Evolutionary conservation across 2,113 vertebrate species (phyloP).

Genomic region (Trinectes maculatus): DNA sequence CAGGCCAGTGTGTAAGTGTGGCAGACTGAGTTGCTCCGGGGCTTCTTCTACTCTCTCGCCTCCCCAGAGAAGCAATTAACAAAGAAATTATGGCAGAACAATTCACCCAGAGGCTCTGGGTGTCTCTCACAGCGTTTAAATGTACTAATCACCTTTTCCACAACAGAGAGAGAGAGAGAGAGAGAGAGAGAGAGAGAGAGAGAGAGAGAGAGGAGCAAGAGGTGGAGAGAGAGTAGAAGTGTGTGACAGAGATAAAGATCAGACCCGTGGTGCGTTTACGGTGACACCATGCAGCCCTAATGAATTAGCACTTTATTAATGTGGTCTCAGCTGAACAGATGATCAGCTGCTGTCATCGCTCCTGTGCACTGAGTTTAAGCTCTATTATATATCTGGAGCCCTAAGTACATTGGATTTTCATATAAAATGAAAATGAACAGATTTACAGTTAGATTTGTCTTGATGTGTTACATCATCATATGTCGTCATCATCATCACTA

Average conservation of each 20-base stretch:
- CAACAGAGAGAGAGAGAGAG: slow-evolving; percentile 26
- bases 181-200: slow-evolving; percentile 7
- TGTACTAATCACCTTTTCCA: slow-evolving; percentile 79
- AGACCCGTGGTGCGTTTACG: neutral
- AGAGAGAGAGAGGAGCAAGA: slow-evolving; percentile 9
- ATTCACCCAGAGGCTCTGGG: slow-evolving; percentile 66
- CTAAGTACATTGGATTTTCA: too few relatives aligned
- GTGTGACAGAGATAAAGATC: neutral
- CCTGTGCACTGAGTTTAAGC: too few relatives aligned
- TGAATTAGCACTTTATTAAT: slow-evolving; percentile 12
- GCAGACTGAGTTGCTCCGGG: slow-evolving; percentile 66
- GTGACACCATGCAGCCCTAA: neutral
- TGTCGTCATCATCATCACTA: too few relatives aligned
- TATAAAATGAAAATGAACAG: too few relatives aligned
- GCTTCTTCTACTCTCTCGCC: slow-evolving; percentile 62
- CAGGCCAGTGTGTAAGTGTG: slow-evolving; percentile 77
- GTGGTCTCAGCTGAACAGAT: neutral
- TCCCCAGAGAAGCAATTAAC: slow-evolving; percentile 85
- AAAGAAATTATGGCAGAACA: slow-evolving; percentile 83
- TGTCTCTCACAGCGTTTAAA: slow-evolving; percentile 74
- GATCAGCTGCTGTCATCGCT: too few relatives aligned
- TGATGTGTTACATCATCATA: too few relatives aligned
- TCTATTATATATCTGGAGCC: too few relatives aligned
- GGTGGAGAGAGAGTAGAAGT: slow-evolving; percentile 3
- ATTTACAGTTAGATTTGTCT: too few relatives aligned